phyloP scores from a whole-genome alignment of 1,140 invertebrate species.

The Aradophagus sp. region DNA sequence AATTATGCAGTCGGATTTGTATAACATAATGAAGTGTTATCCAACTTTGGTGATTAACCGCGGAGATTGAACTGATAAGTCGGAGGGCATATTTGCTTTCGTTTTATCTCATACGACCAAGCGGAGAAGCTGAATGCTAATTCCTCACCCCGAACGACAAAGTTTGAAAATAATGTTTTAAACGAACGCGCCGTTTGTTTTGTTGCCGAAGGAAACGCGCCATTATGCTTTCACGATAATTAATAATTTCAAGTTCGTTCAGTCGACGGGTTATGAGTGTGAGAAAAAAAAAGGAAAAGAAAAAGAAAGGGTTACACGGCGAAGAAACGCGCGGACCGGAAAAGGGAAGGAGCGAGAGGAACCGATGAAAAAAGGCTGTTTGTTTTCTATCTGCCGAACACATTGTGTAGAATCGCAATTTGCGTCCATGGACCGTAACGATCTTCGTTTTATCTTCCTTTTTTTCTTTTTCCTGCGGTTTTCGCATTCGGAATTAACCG shows the following conservation, averaged over 20 bases:
- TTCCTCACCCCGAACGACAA: conserved; percentile 33
- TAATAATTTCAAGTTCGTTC: conserved; percentile 32
- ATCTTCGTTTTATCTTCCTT: too few relatives aligned
- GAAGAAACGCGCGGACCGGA: too few relatives aligned
- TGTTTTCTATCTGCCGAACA: too few relatives aligned
- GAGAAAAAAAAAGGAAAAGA: neutral
- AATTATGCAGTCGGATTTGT: conserved; percentile 46
- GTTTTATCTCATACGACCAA: conserved; percentile 45
- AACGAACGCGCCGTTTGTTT: conserved; percentile 20
- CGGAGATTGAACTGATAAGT: conserved; percentile 52
- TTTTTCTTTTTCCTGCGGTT: conserved; percentile 53
- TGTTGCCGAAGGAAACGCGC: conserved; percentile 30
- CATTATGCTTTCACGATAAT: conserved; percentile 38
- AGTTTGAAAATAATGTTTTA: conserved; percentile 49
- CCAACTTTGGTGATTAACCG: conserved; percentile 53
- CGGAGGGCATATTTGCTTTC: conserved; percentile 50
- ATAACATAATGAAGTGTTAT: conserved; percentile 55
- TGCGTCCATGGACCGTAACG: too few relatives aligned
- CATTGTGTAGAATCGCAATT: too few relatives aligned
- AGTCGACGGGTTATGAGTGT: neutral
- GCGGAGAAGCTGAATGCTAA: conserved; percentile 36
- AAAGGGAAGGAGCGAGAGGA: too few relatives aligned
- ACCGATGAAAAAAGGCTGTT: too few relatives aligned
- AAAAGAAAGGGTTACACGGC: too few relatives aligned
- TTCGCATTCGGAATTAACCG: conserved; percentile 51